Evolutionary conservation across 2,113 vertebrate species (phyloP).

Genomic region (Pseudopipra pipra): DNA sequence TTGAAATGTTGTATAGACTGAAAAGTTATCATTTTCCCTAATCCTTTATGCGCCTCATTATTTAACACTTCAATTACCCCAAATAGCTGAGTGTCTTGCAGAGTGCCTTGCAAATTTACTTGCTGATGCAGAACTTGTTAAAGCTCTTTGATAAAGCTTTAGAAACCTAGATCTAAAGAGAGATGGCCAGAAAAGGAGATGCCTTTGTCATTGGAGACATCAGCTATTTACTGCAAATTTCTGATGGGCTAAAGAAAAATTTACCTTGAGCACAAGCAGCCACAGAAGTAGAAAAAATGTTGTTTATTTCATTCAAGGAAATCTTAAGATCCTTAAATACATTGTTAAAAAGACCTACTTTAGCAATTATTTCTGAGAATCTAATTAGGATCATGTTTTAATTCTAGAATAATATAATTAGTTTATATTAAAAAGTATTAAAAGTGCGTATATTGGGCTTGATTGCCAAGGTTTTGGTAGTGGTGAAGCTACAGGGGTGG

Average conservation of each 20-base stretch:
- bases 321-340: neutral
- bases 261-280: neutral
- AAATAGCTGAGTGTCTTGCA: neutral
- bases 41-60: neutral
- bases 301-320: neutral
- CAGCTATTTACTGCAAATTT: neutral
- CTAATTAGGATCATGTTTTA: neutral
- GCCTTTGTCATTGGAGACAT: neutral
- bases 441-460: neutral
- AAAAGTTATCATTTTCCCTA: neutral
- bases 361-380: neutral
- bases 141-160: neutral
- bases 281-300: neutral
- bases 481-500: fast-evolving
- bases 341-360: neutral
- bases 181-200: neutral
- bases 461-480: neutral
- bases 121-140: neutral
- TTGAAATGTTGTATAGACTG: neutral
- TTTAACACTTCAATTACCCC: neutral
- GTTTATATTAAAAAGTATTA: neutral
- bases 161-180: neutral
- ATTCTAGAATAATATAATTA: neutral
- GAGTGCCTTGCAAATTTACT: neutral
- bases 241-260: neutral